These are phyloP conservation scores for Porites rus DNA, from an alignment of 92 coral and sea anemone species.

Conservation along the genomic window DNA sequence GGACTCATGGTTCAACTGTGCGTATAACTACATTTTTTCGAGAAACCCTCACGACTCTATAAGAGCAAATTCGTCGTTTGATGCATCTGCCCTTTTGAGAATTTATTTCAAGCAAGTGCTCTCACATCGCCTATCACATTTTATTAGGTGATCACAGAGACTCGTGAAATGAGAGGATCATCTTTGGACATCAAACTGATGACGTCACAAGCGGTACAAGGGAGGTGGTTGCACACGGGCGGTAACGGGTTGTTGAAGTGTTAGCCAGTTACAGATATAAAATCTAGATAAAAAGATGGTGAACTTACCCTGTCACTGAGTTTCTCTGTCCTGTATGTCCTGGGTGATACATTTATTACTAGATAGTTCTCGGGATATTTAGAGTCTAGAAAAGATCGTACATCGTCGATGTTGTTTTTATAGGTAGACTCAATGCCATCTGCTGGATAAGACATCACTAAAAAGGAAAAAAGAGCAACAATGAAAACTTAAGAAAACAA, in stretches of 20 bases:
- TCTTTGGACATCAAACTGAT: too few relatives aligned
- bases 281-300: neutral
- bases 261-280: neutral
- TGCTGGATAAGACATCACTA: constrained; percentile 98
- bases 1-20: too few relatives aligned
- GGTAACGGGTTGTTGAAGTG: neutral
- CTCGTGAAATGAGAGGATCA: too few relatives aligned
- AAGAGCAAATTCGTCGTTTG: too few relatives aligned
- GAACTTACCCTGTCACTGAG: constrained; percentile 86
- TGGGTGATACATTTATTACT: constrained; percentile 91
- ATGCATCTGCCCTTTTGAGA: too few relatives aligned
- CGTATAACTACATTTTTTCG: too few relatives aligned
- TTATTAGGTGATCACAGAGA: too few relatives aligned
- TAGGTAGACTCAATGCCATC: constrained; percentile 98
- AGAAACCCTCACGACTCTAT: too few relatives aligned
- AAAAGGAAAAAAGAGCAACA: neutral
- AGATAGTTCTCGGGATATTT: constrained; percentile 90
- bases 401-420: constrained; percentile 97
- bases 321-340: constrained; percentile 85
- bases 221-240: too few relatives aligned
- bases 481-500: neutral
- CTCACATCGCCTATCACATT: too few relatives aligned
- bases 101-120: too few relatives aligned
- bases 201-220: too few relatives aligned
- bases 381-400: constrained; percentile 86